Percentiles rank a stretch among this genome's conserved stretches.
These are phyloP conservation scores for Cherax quadricarinatus DNA, from an alignment of 1,140 invertebrate genomes.

Conservation along the genomic window DNA sequence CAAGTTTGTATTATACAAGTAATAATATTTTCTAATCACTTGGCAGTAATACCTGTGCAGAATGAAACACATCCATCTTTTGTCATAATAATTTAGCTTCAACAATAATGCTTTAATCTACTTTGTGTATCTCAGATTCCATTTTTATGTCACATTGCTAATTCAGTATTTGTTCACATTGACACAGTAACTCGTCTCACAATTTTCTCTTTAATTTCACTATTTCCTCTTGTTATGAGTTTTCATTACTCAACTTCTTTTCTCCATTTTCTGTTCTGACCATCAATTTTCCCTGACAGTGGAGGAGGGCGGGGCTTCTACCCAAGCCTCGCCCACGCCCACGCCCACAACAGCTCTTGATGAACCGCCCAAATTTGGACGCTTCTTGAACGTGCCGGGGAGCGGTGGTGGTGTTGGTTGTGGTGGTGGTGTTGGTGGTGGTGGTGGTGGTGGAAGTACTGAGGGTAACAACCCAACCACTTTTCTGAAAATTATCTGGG, in stretches of 20 bases:
- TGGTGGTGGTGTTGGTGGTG: conserved; percentile 63
- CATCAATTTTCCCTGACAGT: conserved; percentile 64
- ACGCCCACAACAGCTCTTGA: conserved; percentile 61
- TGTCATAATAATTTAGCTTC: neutral
- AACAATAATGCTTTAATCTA: neutral
- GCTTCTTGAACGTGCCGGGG: conserved; percentile 68
- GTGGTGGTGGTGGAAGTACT: conserved; percentile 59
- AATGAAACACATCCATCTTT: neutral
- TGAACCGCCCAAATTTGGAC: conserved; percentile 70
- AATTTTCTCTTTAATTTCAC: neutral
- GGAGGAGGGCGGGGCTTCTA: conserved; percentile 69
- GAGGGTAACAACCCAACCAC: conserved; percentile 60
- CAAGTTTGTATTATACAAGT: no score
- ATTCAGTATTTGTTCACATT: neutral
- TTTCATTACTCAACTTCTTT: conserved; percentile 8
- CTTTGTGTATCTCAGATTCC: neutral
- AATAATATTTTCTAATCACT: no score
- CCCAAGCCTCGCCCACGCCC: conserved; percentile 61
- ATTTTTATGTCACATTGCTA: neutral
- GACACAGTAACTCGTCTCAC: neutral
- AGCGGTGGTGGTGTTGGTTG: conserved; percentile 58
- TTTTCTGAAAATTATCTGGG: conserved; percentile 71
- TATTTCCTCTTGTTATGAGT: neutral
- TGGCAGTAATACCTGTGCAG: neutral
- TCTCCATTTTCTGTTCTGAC: conserved; percentile 58